Evolutionary conservation across 2,888 invertebrate species (phyloP).

Genomic region (Boloria selene): DNA sequence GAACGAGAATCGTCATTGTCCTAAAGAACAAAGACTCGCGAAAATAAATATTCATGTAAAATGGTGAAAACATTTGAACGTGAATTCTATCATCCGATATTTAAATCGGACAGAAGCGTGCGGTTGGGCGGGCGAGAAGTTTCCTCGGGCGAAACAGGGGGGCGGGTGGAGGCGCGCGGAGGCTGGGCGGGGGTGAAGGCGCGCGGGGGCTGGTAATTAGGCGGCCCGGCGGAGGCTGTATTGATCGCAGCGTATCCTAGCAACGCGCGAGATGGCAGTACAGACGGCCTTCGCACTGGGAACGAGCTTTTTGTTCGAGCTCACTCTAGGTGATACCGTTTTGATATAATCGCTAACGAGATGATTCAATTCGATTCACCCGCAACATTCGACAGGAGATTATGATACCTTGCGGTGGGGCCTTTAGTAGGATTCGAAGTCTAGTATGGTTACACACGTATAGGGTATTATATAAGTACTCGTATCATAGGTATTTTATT

Average conservation of each 20-base stretch:
- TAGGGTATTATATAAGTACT: too few relatives aligned
- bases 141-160: constrained; percentile 54
- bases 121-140: constrained; percentile 65
- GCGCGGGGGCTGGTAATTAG: constrained; percentile 70
- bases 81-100: constrained; percentile 81
- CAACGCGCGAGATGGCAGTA: constrained; percentile 79
- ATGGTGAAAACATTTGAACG: constrained; percentile 72
- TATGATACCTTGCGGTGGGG: constrained; percentile 45
- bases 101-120: constrained; percentile 69
- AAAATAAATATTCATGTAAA: constrained; percentile 71
- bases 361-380: constrained; percentile 73
- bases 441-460: too few relatives aligned
- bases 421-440: neutral
- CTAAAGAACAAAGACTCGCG: constrained; percentile 54
- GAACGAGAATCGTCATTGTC: constrained; percentile 44
- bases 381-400: constrained; percentile 50
- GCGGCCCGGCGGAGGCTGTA: constrained; percentile 82
- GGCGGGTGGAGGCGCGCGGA: constrained; percentile 43
- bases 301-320: constrained; percentile 72
- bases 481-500: too few relatives aligned
- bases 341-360: constrained; percentile 73
- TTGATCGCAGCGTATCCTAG: constrained; percentile 79
- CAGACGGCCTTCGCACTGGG: constrained; percentile 66
- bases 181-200: constrained; percentile 37
- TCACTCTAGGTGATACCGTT: constrained; percentile 74